Evolutionary conservation across 2,113 vertebrate genomes (phyloP), one percentile per base, ranked within the genome.

Genomic region (Hippocampus mohnikei): DNA sequence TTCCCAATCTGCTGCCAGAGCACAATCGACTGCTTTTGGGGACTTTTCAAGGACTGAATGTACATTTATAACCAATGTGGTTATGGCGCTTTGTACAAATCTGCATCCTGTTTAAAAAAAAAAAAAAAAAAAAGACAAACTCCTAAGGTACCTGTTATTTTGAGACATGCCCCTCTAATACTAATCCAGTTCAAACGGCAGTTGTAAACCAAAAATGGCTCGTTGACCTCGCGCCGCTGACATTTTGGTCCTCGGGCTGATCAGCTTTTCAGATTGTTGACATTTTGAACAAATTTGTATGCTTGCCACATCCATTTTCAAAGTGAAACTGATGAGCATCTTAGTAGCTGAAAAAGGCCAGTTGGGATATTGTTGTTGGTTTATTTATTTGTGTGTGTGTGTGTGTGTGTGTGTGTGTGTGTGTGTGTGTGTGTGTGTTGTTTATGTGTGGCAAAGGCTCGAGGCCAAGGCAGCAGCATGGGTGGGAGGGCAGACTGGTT

Each of bases 391-490:
- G 11, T 72, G 5, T 65, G 56, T 46, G 27, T 66, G 59, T 37
- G 10, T 13, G 9, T 44, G 42, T 44, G 9, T 29, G 56, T 63
- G 21, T 76, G 66, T 65, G 56, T 69, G 11, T 72, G 63, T 67
- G 44, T 72, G 5, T 65, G 56, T 46, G 27, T 66, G 59, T 37
- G 10, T 13, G 9, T 44, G 42, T 44, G 9, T 29, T 63, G 21
- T 76, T 63, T 65, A 52, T 69, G 11, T 72, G 63, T 67, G 44
- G 56, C 61, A 46, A 77, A 16, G 69, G 72, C 53, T 68, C 44
- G 65, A 73, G 56, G 64, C 66, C 73, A 76, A 73, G 40, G 62
- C 77, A 80, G 56, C 74, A 76, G 82, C 75, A 76, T 66, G 74
- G 70, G 65, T 48, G 70, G 77, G 70, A 58, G 67, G 65, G 78